Evolutionary conservation across 2,797 vertebrate species (phyloP).

Genomic region (Urophycis tenuis): DNA sequence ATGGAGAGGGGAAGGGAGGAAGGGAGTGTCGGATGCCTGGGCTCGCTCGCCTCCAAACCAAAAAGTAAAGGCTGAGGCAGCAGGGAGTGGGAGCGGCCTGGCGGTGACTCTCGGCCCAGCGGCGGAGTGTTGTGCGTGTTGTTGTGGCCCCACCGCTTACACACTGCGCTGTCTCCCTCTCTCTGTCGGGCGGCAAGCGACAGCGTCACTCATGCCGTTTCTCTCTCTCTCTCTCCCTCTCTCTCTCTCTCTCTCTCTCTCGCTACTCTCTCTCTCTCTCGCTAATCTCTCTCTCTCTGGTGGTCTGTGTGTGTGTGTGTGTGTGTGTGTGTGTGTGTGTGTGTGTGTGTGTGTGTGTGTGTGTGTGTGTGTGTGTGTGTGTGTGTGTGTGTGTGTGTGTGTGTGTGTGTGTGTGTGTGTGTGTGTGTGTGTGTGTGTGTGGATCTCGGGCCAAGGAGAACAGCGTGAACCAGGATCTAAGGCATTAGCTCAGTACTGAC

Average conservation of each 20-base stretch:
- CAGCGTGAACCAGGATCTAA: constrained; percentile 31
- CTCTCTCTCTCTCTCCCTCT: too few relatives aligned
- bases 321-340: too few relatives aligned
- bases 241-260: too few relatives aligned
- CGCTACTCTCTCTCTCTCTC: too few relatives aligned
- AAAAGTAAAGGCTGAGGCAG: constrained; percentile 35
- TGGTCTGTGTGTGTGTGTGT: too few relatives aligned
- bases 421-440: too few relatives aligned
- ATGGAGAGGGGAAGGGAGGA: constrained; percentile 9
- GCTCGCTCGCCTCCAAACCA: constrained; percentile 32
- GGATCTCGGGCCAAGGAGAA: constrained; percentile 31
- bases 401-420: too few relatives aligned
- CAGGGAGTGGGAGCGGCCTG: neutral
- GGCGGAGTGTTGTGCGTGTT: too few relatives aligned
- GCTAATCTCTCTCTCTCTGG: too few relatives aligned
- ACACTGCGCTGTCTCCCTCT: neutral
- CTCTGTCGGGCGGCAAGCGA: constrained; percentile 37
- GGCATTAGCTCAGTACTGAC: constrained; percentile 52
- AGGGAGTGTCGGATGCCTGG: constrained; percentile 44
- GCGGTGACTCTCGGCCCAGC: neutral
- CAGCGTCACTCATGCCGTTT: constrained; percentile 49
- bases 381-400: too few relatives aligned
- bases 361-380: too few relatives aligned
- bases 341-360: too few relatives aligned
- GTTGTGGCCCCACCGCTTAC: neutral